Base-by-base conservation (phyloP, 2,888 invertebrate genomes). In the Chalcosyrphus nemorum region DNA sequence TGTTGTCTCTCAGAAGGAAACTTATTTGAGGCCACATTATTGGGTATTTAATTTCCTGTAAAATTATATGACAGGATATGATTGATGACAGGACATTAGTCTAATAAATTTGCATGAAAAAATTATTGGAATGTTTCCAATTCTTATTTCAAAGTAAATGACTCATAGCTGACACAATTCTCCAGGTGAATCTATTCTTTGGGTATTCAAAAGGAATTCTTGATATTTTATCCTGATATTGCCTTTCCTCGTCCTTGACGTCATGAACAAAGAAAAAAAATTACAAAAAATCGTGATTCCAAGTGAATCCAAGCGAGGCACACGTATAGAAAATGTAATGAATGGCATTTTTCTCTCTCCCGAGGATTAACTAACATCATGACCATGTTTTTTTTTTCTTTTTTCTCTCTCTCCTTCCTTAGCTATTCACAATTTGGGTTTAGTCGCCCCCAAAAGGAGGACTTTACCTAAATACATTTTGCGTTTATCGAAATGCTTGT, bases 301-400 rank as follows among this genome's bases (percentile, higher is more conserved):
- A 50, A 11, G 19, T 4, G 4, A 50, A 50, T 50, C 50, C 21
- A 7, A 19, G 3, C 19, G 9, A 45, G 11, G 19, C 13, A 38
- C 13, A 38, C 38, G 38, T 4, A n/a, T n/a, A 45, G 45, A 1
- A 45, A 45, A 45, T 19, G 45, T 45, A 45, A 45, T 45, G 45
- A 45, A 45, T 45, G 45, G 4, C 45, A 45, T 45, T 45, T 35
- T 45, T 11, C 19, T 15, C 45, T 45, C 45, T 45, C 38, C 11
- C 2, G 50, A 24, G 21, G 50, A 50, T 50, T 50, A 50, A 50
- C 50, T 19, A 50, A 50, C 24, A 27, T 27, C 50, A 50, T 50
- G 50, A 27, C 50, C 45, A 45, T 9, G 19, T 45, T 45, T 45
- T 45, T n/a, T n/a, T n/a, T n/a, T n/a, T n/a, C n/a, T n/a, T n/a